Percentiles rank a stretch among this genome's conserved stretches.
Evolutionary conservation across 2,888 invertebrate genomes (phyloP).

Genomic region (Polydrusus cervinus): DNA sequence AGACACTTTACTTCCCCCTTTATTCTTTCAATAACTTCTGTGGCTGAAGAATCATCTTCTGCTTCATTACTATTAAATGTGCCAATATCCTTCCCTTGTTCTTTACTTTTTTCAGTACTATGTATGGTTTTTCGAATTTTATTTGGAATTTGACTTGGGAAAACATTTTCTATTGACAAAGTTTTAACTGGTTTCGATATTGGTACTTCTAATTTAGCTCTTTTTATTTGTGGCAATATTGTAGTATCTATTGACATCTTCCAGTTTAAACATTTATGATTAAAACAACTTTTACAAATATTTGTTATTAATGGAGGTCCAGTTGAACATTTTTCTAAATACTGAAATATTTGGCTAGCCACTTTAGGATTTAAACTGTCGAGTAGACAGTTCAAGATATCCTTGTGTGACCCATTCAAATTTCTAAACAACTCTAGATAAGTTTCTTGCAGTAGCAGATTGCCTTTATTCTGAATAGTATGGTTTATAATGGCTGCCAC

Average conservation of each 20-base stretch:
- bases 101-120: not conserved
- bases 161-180: not conserved
- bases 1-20: constrained; percentile 60
- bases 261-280: constrained; percentile 46
- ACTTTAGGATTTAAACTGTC: constrained; percentile 34
- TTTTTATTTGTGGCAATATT: constrained; percentile 21
- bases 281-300: constrained; percentile 10
- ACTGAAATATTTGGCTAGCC: constrained; percentile 36
- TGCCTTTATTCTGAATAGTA: constrained; percentile 9
- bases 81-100: not conserved
- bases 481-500: constrained; percentile 18
- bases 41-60: constrained; percentile 44
- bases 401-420: constrained; percentile 30
- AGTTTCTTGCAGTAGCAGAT: not conserved
- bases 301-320: not conserved
- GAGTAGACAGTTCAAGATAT: constrained; percentile 35
- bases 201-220: constrained; percentile 16
- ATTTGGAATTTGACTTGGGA: not conserved
- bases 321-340: constrained; percentile 25
- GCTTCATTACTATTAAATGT: not conserved
- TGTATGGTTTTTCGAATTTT: not conserved
- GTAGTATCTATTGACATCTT: constrained; percentile 1
- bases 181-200: not conserved
- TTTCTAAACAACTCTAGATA: constrained; percentile 34
- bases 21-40: constrained; percentile 56